phyloP scores from a whole-genome alignment of 2,888 invertebrate genomes.

The Octonoba sinensis region DNA sequence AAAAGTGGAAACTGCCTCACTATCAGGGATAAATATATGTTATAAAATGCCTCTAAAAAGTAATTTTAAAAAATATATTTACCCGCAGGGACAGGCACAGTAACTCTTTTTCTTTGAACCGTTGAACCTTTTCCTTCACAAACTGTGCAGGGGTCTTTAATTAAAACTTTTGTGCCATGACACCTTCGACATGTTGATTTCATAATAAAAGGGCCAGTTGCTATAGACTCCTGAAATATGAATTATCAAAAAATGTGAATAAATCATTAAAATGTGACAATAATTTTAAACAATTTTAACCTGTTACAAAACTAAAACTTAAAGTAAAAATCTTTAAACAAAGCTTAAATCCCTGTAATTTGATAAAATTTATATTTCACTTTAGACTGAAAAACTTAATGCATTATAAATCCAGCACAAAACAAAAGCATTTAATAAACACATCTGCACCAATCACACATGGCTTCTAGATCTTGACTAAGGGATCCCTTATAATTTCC shows the following conservation, averaged over 20 bases:
- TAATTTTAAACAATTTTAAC: neutral
- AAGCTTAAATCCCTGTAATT: too few relatives aligned
- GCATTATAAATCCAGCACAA: too few relatives aligned
- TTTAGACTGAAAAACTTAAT: too few relatives aligned
- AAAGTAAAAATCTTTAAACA: too few relatives aligned
- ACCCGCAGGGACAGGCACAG: slow-evolving; percentile 92
- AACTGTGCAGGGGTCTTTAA: slow-evolving; percentile 90
- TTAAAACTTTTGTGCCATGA: slow-evolving; percentile 86
- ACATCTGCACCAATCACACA: too few relatives aligned
- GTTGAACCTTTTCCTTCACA: slow-evolving; percentile 94
- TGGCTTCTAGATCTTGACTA: too few relatives aligned
- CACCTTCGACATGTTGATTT: slow-evolving; percentile 93
- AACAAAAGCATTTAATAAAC: too few relatives aligned
- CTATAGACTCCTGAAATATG: slow-evolving; percentile 72
- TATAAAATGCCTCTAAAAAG: neutral
- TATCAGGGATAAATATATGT: neutral
- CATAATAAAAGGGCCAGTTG: slow-evolving; percentile 93
- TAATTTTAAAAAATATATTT: slow-evolving; percentile 40
- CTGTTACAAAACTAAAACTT: too few relatives aligned
- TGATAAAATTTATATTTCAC: too few relatives aligned
- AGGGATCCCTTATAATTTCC: too few relatives aligned
- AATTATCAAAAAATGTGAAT: too few relatives aligned
- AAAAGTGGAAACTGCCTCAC: too few relatives aligned
- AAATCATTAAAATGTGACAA: neutral
- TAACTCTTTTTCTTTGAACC: slow-evolving; percentile 88